A percentile compares a stretch with the other conserved stretches of the same genome.
Conservation (phyloP, 2,888 invertebrate genomes). For the Gymnocheta viridis region DNA sequence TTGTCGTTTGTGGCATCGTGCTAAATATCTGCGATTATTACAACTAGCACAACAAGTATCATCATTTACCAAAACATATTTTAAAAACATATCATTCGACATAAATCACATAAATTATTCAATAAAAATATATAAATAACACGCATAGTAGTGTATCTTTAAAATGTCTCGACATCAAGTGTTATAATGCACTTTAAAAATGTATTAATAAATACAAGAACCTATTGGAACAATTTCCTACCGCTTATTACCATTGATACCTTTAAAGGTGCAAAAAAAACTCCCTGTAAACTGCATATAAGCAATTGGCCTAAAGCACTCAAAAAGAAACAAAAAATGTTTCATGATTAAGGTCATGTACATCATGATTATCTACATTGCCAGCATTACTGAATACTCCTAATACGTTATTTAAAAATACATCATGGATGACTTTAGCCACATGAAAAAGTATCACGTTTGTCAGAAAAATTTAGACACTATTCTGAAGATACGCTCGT, state of each 20-base stretch:
- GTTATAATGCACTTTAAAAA: slow-evolving; percentile 26
- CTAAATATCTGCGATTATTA: too few species aligned
- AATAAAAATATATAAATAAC: neutral
- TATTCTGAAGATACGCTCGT: slow-evolving; percentile 22
- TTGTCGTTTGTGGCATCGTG: too few species aligned
- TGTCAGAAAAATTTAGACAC: slow-evolving; percentile 50
- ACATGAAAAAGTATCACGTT: slow-evolving; percentile 49
- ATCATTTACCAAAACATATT: too few species aligned
- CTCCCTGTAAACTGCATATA: neutral
- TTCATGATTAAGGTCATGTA: slow-evolving; percentile 48
- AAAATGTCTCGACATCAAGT: neutral
- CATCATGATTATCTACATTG: slow-evolving; percentile 36
- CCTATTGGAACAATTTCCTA: slow-evolving; percentile 1
- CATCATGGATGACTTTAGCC: neutral
- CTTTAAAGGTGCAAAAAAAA: neutral
- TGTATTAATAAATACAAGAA: slow-evolving; percentile 17
- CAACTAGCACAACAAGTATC: too few species aligned
- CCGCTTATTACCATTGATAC: neutral
- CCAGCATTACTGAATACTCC: slow-evolving; percentile 22
- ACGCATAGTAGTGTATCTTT: neutral
- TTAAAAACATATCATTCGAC: neutral
- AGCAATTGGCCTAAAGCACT: slow-evolving; percentile 21
- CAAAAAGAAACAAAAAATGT: slow-evolving; percentile 5
- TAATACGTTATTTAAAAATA: slow-evolving; percentile 8
- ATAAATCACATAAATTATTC: neutral